Base-by-base conservation (phyloP, 64 coral and sea anemone genomes). In the Anthopleura sola region DNA sequence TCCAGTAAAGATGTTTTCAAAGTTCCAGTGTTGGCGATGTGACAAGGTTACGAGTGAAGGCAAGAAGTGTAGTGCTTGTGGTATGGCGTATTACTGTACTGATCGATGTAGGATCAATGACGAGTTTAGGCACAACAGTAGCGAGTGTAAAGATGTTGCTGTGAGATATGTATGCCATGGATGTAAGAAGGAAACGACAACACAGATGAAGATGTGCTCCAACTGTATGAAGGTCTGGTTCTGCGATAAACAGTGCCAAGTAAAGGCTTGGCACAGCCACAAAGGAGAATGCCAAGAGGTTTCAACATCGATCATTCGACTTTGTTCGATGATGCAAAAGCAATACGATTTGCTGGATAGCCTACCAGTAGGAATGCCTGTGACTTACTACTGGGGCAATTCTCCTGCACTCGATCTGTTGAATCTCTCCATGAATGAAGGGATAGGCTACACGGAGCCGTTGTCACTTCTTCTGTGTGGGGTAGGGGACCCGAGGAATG, bases 1-100 rank as follows among this genome's bases (percentile, higher is more conserved):
- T 1, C 53, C 19, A 31, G 82, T 33, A 19, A 87, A 78, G 37
- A 87, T 87, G 86, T 75, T 78, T 0, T 80, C 55, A 5, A 81
- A 39, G 17, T 56, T 60, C 28, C 88, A 75, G 21, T 89, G 81
- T 57, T 90, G 82, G 88, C 88, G 82, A 21, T 90, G 88, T 90
- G 47, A 77, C 84, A 13, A 26, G 16, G 37, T 55, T 4, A 75
- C 80, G 49, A n/a, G 39, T 21, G 5, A 49, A 48, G 79, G 79
- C 14, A 49, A 39, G 33, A 31, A 29, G 13, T 84, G 71, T 36
- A 39, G 83, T 3, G 37, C 23, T 26, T 94, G 92, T 86, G 55
- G 39, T 39, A 71, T 90, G 48, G 88, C 92, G 15, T 86, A 56
- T 49, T 94, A 94, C 54, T 94, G 92, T 50, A 86, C 88, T 58